Conservation (phyloP, 2,113 vertebrate genomes). For the Ammospiza nelsoni region DNA sequence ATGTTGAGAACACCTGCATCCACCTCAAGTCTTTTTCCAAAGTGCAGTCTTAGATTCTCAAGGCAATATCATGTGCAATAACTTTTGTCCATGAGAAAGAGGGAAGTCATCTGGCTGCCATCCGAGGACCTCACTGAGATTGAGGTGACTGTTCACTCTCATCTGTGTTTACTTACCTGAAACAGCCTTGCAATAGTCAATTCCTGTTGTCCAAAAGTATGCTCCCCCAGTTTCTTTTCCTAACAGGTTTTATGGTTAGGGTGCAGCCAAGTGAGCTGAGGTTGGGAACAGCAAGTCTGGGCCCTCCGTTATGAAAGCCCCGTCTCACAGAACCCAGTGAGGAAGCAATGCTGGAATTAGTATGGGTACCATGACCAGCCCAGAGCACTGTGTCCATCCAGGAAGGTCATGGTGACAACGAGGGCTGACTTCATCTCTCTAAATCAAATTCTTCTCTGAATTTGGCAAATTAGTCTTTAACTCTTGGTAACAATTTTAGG, state of each 20-base stretch:
- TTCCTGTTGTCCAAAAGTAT: neutral
- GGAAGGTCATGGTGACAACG: neutral
- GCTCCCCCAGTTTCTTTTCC: neutral
- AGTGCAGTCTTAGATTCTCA: neutral
- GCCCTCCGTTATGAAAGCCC: fast-evolving
- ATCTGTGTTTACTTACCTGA: neutral
- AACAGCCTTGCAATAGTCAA: neutral
- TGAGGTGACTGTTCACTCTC: neutral
- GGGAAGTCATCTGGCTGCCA: neutral
- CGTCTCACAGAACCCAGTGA: neutral
- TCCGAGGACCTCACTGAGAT: neutral
- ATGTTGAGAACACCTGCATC: neutral
- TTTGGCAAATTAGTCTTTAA: neutral
- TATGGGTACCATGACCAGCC: neutral
- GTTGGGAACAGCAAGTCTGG: neutral
- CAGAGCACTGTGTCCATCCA: neutral
- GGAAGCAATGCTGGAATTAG: neutral
- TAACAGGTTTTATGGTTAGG: neutral
- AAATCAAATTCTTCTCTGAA: neutral
- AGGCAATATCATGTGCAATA: neutral
- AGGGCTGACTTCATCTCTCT: neutral
- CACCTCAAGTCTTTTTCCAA: neutral
- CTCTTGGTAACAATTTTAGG: neutral
- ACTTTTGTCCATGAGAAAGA: neutral
- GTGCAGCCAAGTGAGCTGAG: neutral